Evolutionary conservation across 2,113 vertebrate species (phyloP).

Genomic region (Rhinolophus ferrumequinum): DNA sequence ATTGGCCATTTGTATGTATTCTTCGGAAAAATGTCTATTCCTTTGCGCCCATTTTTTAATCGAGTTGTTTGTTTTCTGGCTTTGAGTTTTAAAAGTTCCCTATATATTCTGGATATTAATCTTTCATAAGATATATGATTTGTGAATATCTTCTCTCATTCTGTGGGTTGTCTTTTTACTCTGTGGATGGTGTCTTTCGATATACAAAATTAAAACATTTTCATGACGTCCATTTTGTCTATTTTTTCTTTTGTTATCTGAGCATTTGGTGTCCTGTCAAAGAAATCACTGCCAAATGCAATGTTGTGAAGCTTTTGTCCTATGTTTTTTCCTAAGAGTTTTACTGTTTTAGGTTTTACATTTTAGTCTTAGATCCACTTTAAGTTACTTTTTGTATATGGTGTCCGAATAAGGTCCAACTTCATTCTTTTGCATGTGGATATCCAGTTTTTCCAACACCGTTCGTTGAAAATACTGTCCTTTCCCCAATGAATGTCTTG

Average conservation of each 20-base stretch:
- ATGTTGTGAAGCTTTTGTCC: neutral
- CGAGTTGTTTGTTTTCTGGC: neutral
- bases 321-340: neutral
- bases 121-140: neutral
- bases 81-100: neutral
- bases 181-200: neutral
- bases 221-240: neutral
- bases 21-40: neutral
- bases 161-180: neutral
- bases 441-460: neutral
- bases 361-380: neutral
- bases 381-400: neutral
- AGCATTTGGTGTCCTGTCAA: neutral
- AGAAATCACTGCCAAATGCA: neutral
- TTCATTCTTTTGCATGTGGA: neutral
- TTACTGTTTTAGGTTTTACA: neutral
- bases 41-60: neutral
- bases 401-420: neutral
- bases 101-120: neutral
- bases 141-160: neutral
- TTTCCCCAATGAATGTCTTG: neutral
- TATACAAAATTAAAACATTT: neutral
- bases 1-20: neutral
- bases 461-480: neutral
- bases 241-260: neutral